A percentile compares a stretch with the other conserved stretches of the same genome.
These are phyloP conservation scores for Exephanes ischioxanthus DNA, from an alignment of 2,888 invertebrate genomes.

Conservation along the genomic window DNA sequence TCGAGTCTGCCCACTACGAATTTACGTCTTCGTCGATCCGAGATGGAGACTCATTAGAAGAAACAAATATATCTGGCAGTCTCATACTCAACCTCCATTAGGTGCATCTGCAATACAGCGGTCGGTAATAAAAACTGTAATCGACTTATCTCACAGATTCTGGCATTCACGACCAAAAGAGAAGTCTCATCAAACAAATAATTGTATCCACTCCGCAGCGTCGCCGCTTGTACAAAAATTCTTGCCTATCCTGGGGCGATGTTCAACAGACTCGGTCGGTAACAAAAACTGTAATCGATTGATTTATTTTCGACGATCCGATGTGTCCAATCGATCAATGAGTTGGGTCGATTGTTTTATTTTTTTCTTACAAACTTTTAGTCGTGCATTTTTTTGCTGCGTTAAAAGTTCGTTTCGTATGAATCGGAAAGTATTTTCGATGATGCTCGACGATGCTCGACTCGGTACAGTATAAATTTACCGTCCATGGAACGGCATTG, in stretches of 20 bases:
- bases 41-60: not conserved
- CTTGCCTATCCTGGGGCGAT: not conserved
- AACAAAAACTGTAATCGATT: too few species aligned
- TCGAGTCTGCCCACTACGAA: not conserved
- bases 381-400: not conserved
- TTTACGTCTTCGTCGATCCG: not conserved
- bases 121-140: too few species aligned
- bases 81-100: too few species aligned
- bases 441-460: not conserved
- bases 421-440: not conserved
- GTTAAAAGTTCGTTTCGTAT: not conserved
- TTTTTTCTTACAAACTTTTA: not conserved
- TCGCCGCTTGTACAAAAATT: not conserved
- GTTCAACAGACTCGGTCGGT: too few species aligned
- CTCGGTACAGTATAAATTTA: not conserved
- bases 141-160: too few species aligned
- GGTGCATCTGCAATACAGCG: too few species aligned
- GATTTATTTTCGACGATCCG: too few species aligned
- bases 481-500: conserved; percentile 15
- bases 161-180: too few species aligned
- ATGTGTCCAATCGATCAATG: too few species aligned
- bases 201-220: too few species aligned
- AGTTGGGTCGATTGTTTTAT: not conserved
- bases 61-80: not conserved
- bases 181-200: too few species aligned